Percentiles rank a stretch among this genome's conserved stretches.
Conservation (phyloP, 2,888 invertebrate genomes). For the Lochmaea capreae region DNA sequence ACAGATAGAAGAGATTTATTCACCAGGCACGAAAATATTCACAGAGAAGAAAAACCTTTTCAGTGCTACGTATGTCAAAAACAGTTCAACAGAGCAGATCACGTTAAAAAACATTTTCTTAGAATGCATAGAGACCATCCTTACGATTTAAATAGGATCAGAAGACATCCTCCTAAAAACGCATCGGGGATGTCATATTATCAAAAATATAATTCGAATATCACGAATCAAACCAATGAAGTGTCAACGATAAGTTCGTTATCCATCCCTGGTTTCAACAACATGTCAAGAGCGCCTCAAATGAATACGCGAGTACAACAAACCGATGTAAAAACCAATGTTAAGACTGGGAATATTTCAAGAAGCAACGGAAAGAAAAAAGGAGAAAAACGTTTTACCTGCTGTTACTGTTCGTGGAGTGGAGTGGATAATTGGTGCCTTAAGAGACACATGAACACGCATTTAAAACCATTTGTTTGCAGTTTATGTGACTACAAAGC, state of each 20-base stretch:
- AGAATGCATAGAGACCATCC: slow-evolving; percentile 92
- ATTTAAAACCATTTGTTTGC: slow-evolving; percentile 92
- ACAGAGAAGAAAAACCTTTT: slow-evolving; percentile 93
- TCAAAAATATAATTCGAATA: slow-evolving; percentile 63
- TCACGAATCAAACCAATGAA: slow-evolving; percentile 55
- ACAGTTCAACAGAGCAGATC: slow-evolving; percentile 93
- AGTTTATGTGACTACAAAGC: slow-evolving; percentile 94
- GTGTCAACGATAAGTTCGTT: slow-evolving; percentile 54
- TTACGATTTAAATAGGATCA: slow-evolving; percentile 86
- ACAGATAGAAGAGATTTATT: slow-evolving; percentile 92
- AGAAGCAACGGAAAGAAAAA: slow-evolving; percentile 62
- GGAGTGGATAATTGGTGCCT: slow-evolving; percentile 95
- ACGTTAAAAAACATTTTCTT: slow-evolving; percentile 93
- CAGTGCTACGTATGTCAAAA: slow-evolving; percentile 93
- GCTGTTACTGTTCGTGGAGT: slow-evolving; percentile 92
- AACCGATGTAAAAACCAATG: slow-evolving; percentile 53
- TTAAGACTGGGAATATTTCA: slow-evolving; percentile 50
- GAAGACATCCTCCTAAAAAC: slow-evolving; percentile 73
- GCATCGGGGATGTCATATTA: slow-evolving; percentile 69
- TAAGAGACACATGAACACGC: slow-evolving; percentile 91
- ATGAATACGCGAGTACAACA: slow-evolving; percentile 50
- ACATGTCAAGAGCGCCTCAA: slow-evolving; percentile 53
- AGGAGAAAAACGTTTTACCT: slow-evolving; percentile 70
- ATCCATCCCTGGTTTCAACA: slow-evolving; percentile 61
- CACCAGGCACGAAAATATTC: slow-evolving; percentile 93